Base-by-base conservation (phyloP, 2,888 invertebrate species). In the Lypha dubia region DNA sequence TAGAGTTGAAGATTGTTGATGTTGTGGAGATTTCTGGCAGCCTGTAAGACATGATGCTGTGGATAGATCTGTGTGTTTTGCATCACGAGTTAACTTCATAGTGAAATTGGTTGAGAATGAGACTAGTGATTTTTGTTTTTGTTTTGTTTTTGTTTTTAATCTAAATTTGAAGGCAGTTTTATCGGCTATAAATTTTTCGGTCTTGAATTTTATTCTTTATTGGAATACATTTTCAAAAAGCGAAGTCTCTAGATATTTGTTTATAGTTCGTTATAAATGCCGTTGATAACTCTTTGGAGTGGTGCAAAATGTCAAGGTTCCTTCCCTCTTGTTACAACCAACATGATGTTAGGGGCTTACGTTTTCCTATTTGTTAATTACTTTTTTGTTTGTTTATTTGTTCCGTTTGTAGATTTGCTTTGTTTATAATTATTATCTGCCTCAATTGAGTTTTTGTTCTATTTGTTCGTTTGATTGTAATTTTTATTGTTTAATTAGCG, bases 61-160 rank as follows among this genome's bases (percentile, higher is more conserved):
- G 22, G 74, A 58, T 65, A 79, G 24, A 84, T 81, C 70, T 81
- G 81, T 70, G 20, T 81, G 74, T 58, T 74, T 70, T n/a, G 81
- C 44, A 49, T 81, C 84, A 70, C 63, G 74, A 70, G 68, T 81
- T 46, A 84, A 77, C 81, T 81, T 74, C 84, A 84, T 84, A 84
- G 51, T 81, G 81, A 70, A 63, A 58, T 62, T 35, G 24, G 28
- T 81, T 75, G 17, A 35, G n/a, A 32, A 44, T 51, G n/a, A 28
- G 15, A 32, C 32, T 63, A 5, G 7, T 28, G 28, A 8, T 20
- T 49, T 46, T 65, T 32, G 15, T n/a, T n/a, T n/a, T 28, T 4
- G 2, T 28, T 28, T 28, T 28, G 5, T 28, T 28, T 28, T 28
- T 28, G 28, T 28, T 28, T 28, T 28, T 13, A 35, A 44, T 35